phyloP scores from a whole-genome alignment of 1,140 invertebrate genomes.

The Muscidifurax raptorellus region DNA sequence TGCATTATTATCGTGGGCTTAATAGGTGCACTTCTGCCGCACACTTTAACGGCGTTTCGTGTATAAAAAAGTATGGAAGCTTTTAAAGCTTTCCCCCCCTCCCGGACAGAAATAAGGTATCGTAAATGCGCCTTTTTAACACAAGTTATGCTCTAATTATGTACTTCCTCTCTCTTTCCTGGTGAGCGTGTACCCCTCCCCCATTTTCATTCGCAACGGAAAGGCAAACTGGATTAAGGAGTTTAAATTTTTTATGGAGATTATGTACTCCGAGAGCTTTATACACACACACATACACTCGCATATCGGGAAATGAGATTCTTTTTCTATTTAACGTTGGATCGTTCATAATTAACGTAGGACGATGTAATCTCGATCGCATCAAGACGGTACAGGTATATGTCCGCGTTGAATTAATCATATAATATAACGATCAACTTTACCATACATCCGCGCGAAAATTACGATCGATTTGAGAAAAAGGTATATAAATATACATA shows the following conservation, averaged over 20 bases:
- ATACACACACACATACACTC: background rate
- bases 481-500: too few relatives aligned
- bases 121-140: background rate
- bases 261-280: background rate
- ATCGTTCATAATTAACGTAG: background rate
- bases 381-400: too few relatives aligned
- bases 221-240: background rate
- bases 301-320: background rate
- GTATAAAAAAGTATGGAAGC: background rate
- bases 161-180: background rate
- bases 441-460: too few relatives aligned
- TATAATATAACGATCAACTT: too few relatives aligned
- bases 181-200: background rate
- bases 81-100: background rate
- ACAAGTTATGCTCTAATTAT: constrained; percentile 2
- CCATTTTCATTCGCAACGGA: too few relatives aligned
- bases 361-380: too few relatives aligned
- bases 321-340: background rate
- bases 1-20: background rate
- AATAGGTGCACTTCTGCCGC: background rate
- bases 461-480: too few relatives aligned
- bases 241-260: background rate
- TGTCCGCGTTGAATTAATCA: too few relatives aligned
- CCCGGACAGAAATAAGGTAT: background rate
- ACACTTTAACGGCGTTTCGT: background rate